Evolutionary conservation across 2,113 vertebrate genomes (phyloP).

Genomic region (Piaya cayana): DNA sequence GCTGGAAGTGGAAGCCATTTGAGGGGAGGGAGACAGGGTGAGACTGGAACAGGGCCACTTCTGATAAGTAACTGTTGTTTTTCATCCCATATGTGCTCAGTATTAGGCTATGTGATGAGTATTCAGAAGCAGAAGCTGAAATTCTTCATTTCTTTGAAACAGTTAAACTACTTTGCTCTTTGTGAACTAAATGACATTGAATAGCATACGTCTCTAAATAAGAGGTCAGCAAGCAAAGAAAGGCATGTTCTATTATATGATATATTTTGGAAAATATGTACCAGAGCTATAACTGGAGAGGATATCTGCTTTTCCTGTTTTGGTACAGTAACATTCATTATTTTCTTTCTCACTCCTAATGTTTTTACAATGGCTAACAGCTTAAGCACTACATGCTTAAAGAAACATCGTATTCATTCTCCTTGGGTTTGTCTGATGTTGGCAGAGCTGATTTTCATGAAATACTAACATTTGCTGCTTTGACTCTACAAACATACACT

Average conservation of each 20-base stretch:
- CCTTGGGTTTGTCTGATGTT: not conserved
- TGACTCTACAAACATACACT: not conserved
- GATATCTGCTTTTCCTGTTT: slow-evolving; percentile 18
- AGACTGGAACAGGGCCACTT: not conserved
- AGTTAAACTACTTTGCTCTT: not conserved
- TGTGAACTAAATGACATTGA: not conserved
- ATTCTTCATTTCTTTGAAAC: not conserved
- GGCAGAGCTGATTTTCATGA: not conserved
- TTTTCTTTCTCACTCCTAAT: not conserved
- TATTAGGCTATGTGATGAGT: not conserved
- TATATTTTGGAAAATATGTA: not conserved
- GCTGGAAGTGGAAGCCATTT: not conserved
- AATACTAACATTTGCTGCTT: not conserved
- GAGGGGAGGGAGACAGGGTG: not conserved
- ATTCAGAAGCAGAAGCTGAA: not conserved
- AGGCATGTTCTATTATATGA: slow-evolving; percentile 43
- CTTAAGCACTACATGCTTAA: not conserved
- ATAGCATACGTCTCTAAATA: not conserved
- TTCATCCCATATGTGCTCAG: not conserved
- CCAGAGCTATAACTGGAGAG: not conserved
- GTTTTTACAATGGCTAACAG: slow-evolving; percentile 5
- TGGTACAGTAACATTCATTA: not conserved
- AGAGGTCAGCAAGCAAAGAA: slow-evolving; percentile 17
- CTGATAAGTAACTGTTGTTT: not conserved
- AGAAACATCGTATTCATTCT: not conserved